Conservation (phyloP, 2,113 vertebrate species). For the Boulengeromyrus knoepffleri region DNA sequence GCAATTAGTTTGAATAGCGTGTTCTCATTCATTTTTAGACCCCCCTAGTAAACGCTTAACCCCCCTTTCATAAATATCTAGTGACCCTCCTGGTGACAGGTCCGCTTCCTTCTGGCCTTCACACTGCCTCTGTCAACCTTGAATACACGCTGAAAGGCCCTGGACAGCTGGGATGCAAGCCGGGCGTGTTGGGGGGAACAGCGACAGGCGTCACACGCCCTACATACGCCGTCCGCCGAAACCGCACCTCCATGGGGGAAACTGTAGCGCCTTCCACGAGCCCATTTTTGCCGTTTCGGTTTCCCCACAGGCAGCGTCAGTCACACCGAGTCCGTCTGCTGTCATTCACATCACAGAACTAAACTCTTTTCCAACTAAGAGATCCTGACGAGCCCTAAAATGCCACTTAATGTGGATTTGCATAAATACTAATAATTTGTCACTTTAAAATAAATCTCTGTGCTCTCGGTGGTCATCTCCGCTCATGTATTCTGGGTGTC, state of each 20-base stretch:
- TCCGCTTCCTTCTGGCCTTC: neutral
- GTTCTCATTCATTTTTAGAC: neutral
- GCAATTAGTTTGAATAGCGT: neutral
- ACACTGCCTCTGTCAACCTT: neutral
- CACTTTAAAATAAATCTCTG: conserved; percentile 45
- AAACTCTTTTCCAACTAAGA: conserved; percentile 41
- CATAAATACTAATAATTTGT: conserved; percentile 49
- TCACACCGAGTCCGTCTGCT: conserved; percentile 48
- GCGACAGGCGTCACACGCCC: neutral
- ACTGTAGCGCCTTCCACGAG: neutral
- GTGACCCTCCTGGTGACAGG: neutral
- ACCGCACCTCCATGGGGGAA: neutral
- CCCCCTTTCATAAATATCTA: neutral
- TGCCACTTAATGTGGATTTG: conserved; percentile 56
- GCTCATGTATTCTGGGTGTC: conserved; percentile 35
- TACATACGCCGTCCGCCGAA: neutral
- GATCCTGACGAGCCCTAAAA: conserved; percentile 44
- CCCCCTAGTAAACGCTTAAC: neutral
- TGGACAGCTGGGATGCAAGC: neutral
- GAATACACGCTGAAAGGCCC: neutral
- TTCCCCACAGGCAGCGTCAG: conserved; percentile 50
- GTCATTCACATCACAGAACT: conserved; percentile 44
- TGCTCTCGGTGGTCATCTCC: conserved; percentile 13
- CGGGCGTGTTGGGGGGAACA: neutral
- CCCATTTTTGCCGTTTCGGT: neutral